A percentile compares a stretch with the other conserved stretches of the same genome.
phyloP scores from a whole-genome alignment of 2,113 vertebrate genomes.

The Syngnathus floridae region DNA sequence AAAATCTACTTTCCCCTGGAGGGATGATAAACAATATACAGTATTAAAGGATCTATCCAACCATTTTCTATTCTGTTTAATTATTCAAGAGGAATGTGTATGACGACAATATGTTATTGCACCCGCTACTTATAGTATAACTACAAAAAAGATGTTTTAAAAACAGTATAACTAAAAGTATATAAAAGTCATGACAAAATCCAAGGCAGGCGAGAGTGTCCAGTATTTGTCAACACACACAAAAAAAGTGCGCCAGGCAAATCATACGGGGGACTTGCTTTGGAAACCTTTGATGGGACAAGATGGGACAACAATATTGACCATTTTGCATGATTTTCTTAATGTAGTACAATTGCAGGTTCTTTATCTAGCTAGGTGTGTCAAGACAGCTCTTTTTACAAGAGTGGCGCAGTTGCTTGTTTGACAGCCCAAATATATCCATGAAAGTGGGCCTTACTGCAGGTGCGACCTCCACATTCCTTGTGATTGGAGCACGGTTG shows the following conservation, averaged over 20 bases:
- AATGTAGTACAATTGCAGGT: background rate
- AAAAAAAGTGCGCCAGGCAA: background rate
- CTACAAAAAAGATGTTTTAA: background rate
- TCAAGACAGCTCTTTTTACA: constrained; percentile 38
- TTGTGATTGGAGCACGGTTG: constrained; percentile 31
- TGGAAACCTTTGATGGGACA: background rate
- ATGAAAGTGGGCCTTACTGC: constrained; percentile 20
- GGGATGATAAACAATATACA: too few species aligned
- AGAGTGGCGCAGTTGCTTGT: constrained; percentile 44
- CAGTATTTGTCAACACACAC: background rate
- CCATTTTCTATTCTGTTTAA: too few species aligned
- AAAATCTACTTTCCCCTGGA: too few species aligned
- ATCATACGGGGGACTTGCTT: background rate
- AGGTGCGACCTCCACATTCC: constrained; percentile 18
- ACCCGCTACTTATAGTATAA: background rate
- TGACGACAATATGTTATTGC: background rate
- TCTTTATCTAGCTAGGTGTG: constrained; percentile 41
- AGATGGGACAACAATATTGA: background rate
- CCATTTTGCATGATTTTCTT: background rate
- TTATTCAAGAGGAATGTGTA: too few species aligned
- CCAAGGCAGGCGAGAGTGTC: background rate
- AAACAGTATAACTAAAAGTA: background rate
- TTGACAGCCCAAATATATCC: constrained; percentile 42
- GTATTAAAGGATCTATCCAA: too few species aligned
- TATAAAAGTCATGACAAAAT: background rate